phyloP scores from a whole-genome alignment of 2,113 vertebrate species.

The Rhagologus leucostigma region DNA sequence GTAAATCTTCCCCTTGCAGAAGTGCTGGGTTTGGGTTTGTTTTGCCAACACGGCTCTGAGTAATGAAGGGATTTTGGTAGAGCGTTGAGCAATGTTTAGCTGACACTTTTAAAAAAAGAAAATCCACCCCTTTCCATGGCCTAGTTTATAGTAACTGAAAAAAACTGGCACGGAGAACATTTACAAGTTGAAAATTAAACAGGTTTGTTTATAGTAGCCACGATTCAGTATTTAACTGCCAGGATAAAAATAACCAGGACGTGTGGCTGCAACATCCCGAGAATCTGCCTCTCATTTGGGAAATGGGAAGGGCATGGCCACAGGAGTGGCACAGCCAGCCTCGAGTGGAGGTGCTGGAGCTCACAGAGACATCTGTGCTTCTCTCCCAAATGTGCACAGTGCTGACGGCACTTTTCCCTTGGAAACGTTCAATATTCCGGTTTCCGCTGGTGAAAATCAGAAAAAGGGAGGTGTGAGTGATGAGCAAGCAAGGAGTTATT shows the following conservation, averaged over 20 bases:
- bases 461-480: not conserved
- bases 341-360: not conserved
- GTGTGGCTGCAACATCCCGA: not conserved
- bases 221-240: not conserved
- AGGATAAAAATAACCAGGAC: not conserved
- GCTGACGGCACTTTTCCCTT: not conserved
- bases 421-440: not conserved
- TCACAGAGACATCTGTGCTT: not conserved
- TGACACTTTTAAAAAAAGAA: not conserved
- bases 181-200: not conserved
- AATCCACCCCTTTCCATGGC: not conserved
- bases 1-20: not conserved
- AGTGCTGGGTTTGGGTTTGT: not conserved
- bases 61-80: not conserved
- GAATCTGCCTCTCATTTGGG: not conserved
- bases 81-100: not conserved
- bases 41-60: not conserved
- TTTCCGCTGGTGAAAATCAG: not conserved
- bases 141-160: not conserved
- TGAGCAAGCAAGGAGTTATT: not conserved
- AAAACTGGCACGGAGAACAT: not conserved
- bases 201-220: conserved; percentile 27
- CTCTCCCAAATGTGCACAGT: not conserved
- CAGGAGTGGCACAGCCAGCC: not conserved
- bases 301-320: not conserved